Conservation (phyloP, 2,888 invertebrate species). For the Eupithecia insigniata region DNA sequence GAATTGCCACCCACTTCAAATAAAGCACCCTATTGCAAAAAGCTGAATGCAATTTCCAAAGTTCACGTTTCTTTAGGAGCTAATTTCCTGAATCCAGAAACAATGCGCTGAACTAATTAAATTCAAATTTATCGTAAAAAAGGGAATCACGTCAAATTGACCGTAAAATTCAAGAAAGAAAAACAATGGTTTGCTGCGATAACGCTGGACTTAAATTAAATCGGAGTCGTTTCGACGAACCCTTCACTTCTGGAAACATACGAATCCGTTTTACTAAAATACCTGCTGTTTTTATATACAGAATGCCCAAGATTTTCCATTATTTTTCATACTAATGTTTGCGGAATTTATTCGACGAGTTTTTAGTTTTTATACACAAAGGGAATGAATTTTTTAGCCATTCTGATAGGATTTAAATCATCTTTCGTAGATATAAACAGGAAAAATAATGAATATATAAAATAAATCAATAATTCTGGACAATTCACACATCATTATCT, state of each 20-base stretch:
- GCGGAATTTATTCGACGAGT: neutral
- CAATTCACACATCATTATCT: too few species aligned
- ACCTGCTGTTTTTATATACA: neutral
- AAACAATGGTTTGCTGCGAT: conserved; percentile 81
- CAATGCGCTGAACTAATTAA: conserved; percentile 78
- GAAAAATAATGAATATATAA: neutral
- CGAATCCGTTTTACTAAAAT: conserved; percentile 40
- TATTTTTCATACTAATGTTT: neutral
- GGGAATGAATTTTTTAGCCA: neutral
- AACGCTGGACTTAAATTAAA: conserved; percentile 82
- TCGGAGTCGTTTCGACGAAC: conserved; percentile 79
- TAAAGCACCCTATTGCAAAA: conserved; percentile 9
- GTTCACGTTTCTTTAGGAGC: conserved; percentile 27
- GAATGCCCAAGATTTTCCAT: neutral
- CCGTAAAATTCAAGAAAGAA: conserved; percentile 83
- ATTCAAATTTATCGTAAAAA: conserved; percentile 80
- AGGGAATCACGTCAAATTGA: conserved; percentile 82
- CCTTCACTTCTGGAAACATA: conserved; percentile 70
- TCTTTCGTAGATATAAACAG: neutral
- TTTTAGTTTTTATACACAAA: neutral
- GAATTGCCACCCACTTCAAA: conserved; percentile 1
- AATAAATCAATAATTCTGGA: too few species aligned
- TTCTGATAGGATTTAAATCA: neutral
- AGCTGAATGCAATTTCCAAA: conserved; percentile 22
- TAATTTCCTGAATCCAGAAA: conserved; percentile 49